Evolutionary conservation across 2,797 vertebrate species (phyloP).

Genomic region (Pitangus sulphuratus): DNA sequence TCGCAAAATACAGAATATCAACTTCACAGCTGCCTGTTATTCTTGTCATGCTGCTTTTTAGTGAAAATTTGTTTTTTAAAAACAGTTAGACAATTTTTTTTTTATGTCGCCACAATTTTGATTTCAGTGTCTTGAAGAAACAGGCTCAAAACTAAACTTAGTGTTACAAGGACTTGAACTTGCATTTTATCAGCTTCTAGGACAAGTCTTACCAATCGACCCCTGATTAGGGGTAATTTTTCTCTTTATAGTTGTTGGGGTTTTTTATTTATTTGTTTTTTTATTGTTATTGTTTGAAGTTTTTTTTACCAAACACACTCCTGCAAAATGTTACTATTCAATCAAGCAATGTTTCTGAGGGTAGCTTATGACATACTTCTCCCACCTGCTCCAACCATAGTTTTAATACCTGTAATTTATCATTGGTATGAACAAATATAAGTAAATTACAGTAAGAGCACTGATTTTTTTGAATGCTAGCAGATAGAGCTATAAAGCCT

Average conservation of each 20-base stretch:
- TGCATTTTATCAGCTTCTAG: background rate
- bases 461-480: background rate
- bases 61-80: background rate
- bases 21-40: background rate
- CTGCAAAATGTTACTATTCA: background rate
- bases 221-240: background rate
- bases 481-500: background rate
- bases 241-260: background rate
- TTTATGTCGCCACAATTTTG: background rate
- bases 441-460: background rate
- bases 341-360: background rate
- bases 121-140: background rate
- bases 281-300: rapidly evolving
- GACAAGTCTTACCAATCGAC: background rate
- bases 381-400: background rate
- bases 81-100: background rate
- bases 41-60: background rate
- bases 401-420: background rate
- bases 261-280: background rate
- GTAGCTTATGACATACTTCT: background rate
- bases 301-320: background rate
- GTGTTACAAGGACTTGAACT: background rate
- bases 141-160: background rate
- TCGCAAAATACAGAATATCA: background rate
- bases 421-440: background rate